Base-by-base conservation (phyloP, 2,113 vertebrate genomes). In the Tympanuchus pallidicinctus region DNA sequence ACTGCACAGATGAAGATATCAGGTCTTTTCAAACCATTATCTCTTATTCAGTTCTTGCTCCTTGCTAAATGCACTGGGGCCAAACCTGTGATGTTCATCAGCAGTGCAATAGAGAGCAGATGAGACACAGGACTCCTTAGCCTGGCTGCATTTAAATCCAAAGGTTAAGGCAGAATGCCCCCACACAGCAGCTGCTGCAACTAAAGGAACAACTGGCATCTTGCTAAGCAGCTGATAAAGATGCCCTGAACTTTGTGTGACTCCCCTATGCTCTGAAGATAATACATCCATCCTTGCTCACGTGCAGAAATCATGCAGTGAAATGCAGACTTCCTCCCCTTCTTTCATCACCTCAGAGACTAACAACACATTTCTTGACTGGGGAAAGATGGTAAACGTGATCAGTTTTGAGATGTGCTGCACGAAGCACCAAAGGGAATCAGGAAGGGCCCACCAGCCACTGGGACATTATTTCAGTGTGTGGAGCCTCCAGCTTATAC, bases 151-250 rank as follows among this genome's bases (percentile, higher is more conserved):
- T 14, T 72, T 25, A 34, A 61, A 28, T 27, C 52, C 43, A 43
- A 59, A 32, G 16, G 22, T 19, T 56, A 34, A 40, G 50, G 27
- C 0, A 75, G 5, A 45, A 34, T 4, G 24, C 15, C 40, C 34
- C 42, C 5, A 15, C 56, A 71, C 81, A 70, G 61, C 36, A n/a
- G 20, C 63, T 16, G 57, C 57, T 54, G 5, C 61, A 45, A 11
- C 34, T 52, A 45, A 47, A 0, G 4, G n/a, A 52, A 54, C 24
- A 77, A 63, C 22, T 47, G 65, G 8, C 32, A 75, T 18, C 38
- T 25, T 0, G 0, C 54, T 48, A 19, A 12, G 22, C 5, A 20
- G 18, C 36, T 50, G 43, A 25, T 27, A 48, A 77, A 40, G 34
- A 22, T 63, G 19, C 4, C 0, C 8, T 1, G 3, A 79, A 60